Percentiles rank a stretch among this genome's conserved stretches.
Conservation (phyloP, 2,797 vertebrate species). For the Cuniculus paca region DNA sequence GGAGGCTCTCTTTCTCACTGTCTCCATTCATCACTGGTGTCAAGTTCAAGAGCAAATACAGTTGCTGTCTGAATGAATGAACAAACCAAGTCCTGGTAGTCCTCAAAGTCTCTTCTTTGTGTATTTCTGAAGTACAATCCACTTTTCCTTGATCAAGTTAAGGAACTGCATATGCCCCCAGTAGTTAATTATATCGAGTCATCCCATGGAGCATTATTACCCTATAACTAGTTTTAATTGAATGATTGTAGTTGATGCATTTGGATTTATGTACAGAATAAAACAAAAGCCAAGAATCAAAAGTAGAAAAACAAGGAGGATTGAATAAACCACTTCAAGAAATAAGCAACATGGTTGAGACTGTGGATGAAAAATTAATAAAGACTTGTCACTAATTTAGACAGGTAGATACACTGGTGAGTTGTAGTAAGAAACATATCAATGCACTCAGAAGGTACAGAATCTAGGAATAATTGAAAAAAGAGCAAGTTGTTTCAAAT, state of each 20-base stretch:
- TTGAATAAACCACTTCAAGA: not conserved
- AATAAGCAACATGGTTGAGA: not conserved
- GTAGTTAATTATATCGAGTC: not conserved
- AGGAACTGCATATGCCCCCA: not conserved
- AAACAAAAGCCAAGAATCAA: not conserved
- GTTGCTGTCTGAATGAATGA: not conserved
- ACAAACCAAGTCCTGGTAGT: not conserved
- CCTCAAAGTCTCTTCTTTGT: not conserved
- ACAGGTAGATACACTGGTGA: not conserved
- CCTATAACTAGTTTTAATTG: not conserved
- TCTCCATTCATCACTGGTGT: no score
- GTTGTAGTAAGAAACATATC: not conserved
- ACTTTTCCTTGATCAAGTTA: not conserved
- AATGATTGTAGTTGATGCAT: not conserved
- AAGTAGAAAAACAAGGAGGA: not conserved
- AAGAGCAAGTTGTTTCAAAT: not conserved
- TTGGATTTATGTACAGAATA: not conserved
- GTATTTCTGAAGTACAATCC: not conserved
- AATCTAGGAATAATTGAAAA: not conserved
- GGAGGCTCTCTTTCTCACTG: not conserved
- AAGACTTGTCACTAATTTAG: not conserved
- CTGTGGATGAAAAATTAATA: not conserved
- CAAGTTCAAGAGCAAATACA: not conserved
- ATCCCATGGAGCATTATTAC: not conserved
- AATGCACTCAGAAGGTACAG: not conserved